phyloP scores from a whole-genome alignment of 2,888 invertebrate genomes.

The Lithophane socia region DNA sequence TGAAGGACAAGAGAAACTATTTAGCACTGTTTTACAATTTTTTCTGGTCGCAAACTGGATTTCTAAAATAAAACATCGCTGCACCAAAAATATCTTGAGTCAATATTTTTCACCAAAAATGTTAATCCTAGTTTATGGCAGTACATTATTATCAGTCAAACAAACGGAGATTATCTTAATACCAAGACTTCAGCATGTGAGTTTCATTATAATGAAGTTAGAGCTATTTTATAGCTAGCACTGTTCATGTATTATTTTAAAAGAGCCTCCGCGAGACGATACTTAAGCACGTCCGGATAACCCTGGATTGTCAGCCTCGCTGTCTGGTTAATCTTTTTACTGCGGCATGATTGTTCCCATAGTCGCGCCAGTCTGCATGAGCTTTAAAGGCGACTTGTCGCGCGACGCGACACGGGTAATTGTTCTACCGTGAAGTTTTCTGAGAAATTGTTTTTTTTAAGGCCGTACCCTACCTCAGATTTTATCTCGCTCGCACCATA shows the following conservation, averaged over 20 bases:
- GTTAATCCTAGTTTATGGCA: conserved; percentile 33
- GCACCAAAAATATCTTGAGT: conserved; percentile 5
- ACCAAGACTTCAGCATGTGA: background rate
- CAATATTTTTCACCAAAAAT: conserved; percentile 37
- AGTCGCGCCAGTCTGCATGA: too few relatives aligned
- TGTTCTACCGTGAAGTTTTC: too few relatives aligned
- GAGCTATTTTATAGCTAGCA: conserved; percentile 4
- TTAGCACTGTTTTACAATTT: background rate
- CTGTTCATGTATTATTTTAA: conserved; percentile 27
- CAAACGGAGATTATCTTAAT: conserved; percentile 40
- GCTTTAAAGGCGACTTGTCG: too few relatives aligned
- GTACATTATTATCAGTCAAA: conserved; percentile 40
- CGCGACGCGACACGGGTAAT: too few relatives aligned
- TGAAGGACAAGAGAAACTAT: background rate
- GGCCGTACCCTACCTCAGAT: too few relatives aligned
- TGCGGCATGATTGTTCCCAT: too few relatives aligned
- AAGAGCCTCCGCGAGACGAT: background rate
- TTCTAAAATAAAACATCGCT: background rate
- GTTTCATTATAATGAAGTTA: conserved; percentile 5
- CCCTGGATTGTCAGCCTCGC: conserved; percentile 4
- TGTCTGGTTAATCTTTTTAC: conserved; percentile 18
- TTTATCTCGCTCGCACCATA: too few relatives aligned
- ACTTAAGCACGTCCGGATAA: conserved; percentile 32
- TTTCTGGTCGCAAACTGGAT: background rate
- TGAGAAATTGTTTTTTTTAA: too few relatives aligned